Evolutionary conservation across 1,140 invertebrate species (phyloP).

Genomic region (Calliphora vicina): DNA sequence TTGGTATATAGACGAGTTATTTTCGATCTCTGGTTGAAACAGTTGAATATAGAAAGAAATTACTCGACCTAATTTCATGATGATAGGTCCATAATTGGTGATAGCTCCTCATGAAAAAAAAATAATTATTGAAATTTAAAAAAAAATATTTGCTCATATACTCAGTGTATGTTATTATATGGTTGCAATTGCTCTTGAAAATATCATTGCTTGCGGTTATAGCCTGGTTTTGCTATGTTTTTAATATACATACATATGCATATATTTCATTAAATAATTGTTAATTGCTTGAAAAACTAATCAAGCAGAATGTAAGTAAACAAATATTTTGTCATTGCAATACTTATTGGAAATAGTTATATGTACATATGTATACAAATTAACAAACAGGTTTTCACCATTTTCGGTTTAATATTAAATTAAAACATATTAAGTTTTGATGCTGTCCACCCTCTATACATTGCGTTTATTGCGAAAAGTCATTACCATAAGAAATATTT

Average conservation of each 20-base stretch:
- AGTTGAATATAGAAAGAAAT: too few relatives aligned
- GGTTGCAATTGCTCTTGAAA: neutral
- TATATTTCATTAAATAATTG: neutral
- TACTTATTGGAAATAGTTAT: neutral
- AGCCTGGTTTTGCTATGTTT: too few relatives aligned
- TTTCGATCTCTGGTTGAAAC: too few relatives aligned
- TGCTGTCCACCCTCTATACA: neutral
- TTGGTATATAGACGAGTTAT: too few relatives aligned
- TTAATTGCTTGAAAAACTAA: neutral
- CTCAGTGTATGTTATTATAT: too few relatives aligned
- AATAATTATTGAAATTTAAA: too few relatives aligned
- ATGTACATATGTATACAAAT: neutral
- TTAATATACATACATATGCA: neutral
- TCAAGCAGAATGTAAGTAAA: neutral
- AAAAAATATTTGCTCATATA: too few relatives aligned
- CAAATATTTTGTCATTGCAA: neutral
- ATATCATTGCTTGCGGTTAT: neutral
- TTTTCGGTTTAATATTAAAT: neutral
- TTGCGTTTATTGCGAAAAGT: neutral
- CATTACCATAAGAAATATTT: neutral
- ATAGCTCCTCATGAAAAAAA: too few relatives aligned
- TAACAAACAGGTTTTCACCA: slow-evolving; percentile 21
- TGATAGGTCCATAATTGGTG: too few relatives aligned
- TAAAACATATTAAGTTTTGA: neutral
- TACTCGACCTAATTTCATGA: too few relatives aligned